phyloP scores from a whole-genome alignment of 2,888 invertebrate species.

The Heliconius erato region DNA sequence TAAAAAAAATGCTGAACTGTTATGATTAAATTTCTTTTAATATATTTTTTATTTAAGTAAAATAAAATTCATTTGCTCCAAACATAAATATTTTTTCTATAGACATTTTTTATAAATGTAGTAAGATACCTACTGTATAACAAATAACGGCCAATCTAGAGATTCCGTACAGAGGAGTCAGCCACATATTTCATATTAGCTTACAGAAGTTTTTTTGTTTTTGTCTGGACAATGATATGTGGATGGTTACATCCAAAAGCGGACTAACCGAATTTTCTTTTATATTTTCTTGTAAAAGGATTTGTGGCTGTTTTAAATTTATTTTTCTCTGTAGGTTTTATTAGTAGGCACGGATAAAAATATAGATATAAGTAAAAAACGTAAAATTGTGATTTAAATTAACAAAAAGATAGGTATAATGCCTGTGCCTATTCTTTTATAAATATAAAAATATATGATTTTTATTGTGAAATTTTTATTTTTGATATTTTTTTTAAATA shows the following conservation, averaged over 20 bases:
- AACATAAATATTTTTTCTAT: not conserved
- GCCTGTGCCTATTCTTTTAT: too few species aligned
- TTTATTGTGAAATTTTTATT: not conserved
- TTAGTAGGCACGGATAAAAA: not conserved
- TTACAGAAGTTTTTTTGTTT: conserved; percentile 69
- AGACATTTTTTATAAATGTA: not conserved
- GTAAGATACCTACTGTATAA: conserved; percentile 58
- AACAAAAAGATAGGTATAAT: not conserved
- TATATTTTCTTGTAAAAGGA: conserved; percentile 39
- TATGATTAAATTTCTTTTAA: too few species aligned
- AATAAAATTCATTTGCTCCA: not conserved
- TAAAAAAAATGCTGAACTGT: too few species aligned
- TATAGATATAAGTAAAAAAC: not conserved
- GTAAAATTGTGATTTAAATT: not conserved
- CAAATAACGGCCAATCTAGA: conserved; percentile 64
- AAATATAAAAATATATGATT: too few species aligned
- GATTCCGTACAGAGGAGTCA: conserved; percentile 61
- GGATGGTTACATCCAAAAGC: conserved; percentile 53
- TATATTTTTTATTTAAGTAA: not conserved
- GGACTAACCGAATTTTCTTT: conserved; percentile 58
- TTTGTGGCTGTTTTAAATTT: not conserved
- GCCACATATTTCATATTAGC: conserved; percentile 74
- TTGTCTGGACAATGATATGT: conserved; percentile 73
- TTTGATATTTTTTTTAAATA: not conserved
- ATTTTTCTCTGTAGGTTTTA: not conserved